Base-by-base conservation (phyloP, 2,113 vertebrate genomes). In the Alligator mississippiensis region DNA sequence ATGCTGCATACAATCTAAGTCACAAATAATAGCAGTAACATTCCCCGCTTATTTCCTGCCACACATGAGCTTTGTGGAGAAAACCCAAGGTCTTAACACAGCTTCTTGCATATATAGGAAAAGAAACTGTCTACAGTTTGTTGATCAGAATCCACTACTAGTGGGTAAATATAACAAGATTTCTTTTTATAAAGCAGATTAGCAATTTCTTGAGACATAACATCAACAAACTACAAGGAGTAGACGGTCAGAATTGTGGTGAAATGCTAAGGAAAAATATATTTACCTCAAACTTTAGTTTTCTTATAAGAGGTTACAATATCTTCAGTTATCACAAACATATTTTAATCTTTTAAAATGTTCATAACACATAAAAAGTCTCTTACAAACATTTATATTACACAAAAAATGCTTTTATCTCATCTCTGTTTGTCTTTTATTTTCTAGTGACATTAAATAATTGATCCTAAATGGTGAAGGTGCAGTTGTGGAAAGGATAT, bases 251-350 rank as follows among this genome's bases (percentile, higher is more conserved):
- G 47, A 58, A 79, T 11, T 68, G 75, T 68, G 47, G 1, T 68
- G 57, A 91, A 88, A 82, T 88, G 78, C 82, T 89, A 79, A 16
- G 61, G 61, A 68, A 91, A 90, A 93, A 77, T 28, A 47, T 22
- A 7, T 91, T 93, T 83, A 57, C 79, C 17, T 93, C 25, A 5
- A 85, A 60, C 90, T 96, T 82, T 34, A 30, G 4, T 66, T 30
- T 68, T 61, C 16, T 59, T 47, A 47, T 47, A 47, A 9, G 47
- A 47, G 8, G 47, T 47, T 79, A 59, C 21, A 60, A 79, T 79
- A 61, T 9, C 22, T 61, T 79, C 13, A 7, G 24, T 38, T 79
- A 34, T n/a, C 24, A 34, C 9, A 79, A 61, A 61, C 77, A 79
- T 11, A 61, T 61, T 77, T 28, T 90, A 63, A 4, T 75, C 16